A percentile compares a stretch with the other conserved stretches of the same genome.
Conservation (phyloP, 2,888 invertebrate genomes). For the Tetragnatha montana region DNA sequence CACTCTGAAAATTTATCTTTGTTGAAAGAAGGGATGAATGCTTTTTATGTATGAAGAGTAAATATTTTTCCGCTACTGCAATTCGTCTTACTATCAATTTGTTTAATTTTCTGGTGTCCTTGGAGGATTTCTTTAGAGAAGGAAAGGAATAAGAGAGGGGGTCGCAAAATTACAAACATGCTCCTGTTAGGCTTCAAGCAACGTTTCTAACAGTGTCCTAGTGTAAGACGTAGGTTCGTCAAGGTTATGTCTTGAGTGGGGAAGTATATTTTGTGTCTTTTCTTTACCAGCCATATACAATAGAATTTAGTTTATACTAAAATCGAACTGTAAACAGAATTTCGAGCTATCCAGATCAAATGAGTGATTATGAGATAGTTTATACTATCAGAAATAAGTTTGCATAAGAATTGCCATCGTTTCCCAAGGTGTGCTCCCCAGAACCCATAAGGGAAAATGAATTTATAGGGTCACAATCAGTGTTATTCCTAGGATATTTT, state of each 20-base stretch:
- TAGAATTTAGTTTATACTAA: background rate
- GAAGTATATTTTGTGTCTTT: background rate
- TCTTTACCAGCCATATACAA: background rate
- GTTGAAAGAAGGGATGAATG: conserved; percentile 1
- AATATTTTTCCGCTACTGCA: conserved; percentile 33
- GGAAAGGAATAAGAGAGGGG: background rate
- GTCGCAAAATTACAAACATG: too few relatives aligned
- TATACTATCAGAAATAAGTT: too few relatives aligned
- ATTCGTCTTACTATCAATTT: background rate
- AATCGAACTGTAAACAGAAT: too few relatives aligned
- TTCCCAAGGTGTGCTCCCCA: too few relatives aligned
- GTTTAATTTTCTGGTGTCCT: conserved; percentile 16
- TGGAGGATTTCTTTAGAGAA: background rate
- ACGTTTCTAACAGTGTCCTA: background rate
- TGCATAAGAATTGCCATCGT: too few relatives aligned
- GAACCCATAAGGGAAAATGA: too few relatives aligned
- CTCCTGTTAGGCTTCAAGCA: background rate
- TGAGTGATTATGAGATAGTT: too few relatives aligned
- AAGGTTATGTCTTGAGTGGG: background rate
- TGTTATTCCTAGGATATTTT: too few relatives aligned
- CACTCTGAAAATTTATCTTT: background rate
- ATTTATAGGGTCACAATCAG: too few relatives aligned
- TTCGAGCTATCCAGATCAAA: background rate
- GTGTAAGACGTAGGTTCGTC: background rate
- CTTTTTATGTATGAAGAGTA: conserved; percentile 23